A percentile compares a stretch with the other conserved stretches of the same genome.
These are phyloP conservation scores for Sciurus niger DNA, from an alignment of 2,113 vertebrate genomes.

Conservation along the genomic window DNA sequence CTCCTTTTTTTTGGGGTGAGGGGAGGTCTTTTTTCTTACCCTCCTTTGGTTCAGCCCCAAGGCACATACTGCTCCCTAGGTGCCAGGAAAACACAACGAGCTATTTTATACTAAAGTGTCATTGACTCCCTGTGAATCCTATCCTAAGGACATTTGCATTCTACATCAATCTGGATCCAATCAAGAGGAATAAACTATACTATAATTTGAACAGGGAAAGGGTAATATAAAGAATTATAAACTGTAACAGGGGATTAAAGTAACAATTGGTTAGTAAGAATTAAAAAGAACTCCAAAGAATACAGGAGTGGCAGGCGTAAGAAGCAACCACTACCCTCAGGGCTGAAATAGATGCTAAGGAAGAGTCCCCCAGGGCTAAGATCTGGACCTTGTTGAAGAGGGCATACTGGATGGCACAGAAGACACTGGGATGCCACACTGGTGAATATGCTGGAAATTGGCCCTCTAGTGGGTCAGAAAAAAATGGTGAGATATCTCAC, in stretches of 20 bases:
- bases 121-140: slow-evolving; percentile 53
- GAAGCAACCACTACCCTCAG: not conserved
- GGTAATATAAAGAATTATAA: slow-evolving; percentile 47
- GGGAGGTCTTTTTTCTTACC: not conserved
- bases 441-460: not conserved
- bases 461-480: not conserved
- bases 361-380: not conserved
- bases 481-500: not conserved
- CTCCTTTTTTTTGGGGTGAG: not conserved
- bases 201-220: slow-evolving; percentile 41
- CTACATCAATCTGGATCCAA: slow-evolving; percentile 19
- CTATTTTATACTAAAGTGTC: slow-evolving; percentile 45
- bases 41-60: not conserved
- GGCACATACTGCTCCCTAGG: not conserved
- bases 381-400: not conserved
- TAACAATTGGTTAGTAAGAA: not conserved
- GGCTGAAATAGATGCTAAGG: not conserved
- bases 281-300: slow-evolving; percentile 46
- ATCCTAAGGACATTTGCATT: slow-evolving; percentile 29
- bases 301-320: not conserved
- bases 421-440: not conserved
- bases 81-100: slow-evolving; percentile 53
- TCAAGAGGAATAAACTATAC: slow-evolving; percentile 44
- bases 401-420: not conserved
- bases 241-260: not conserved